phyloP scores from a whole-genome alignment of 2,888 invertebrate genomes.

The Megamerina dolium region DNA sequence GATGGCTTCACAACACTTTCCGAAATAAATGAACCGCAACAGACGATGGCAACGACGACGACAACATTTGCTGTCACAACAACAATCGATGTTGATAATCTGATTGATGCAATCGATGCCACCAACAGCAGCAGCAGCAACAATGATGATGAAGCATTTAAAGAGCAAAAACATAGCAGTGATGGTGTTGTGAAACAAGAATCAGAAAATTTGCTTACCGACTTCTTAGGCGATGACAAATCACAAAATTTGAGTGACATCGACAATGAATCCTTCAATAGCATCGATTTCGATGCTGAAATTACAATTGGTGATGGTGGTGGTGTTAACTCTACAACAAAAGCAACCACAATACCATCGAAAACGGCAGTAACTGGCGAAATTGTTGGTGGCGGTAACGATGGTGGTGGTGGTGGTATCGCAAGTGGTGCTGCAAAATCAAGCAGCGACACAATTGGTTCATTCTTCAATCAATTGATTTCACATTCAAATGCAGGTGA shows the following conservation, averaged over 20 bases:
- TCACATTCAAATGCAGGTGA: conserved; percentile 47
- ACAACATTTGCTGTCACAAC: conserved; percentile 26
- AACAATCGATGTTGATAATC: conserved; percentile 24
- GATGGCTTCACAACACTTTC: conserved; percentile 45
- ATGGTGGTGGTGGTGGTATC: conserved; percentile 17
- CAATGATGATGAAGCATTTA: conserved; percentile 16
- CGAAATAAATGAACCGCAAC: conserved; percentile 46
- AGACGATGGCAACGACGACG: conserved; percentile 27
- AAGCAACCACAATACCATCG: conserved; percentile 16
- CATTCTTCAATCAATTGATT: conserved; percentile 47
- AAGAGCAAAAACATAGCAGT: conserved; percentile 7
- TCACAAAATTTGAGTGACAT: conserved; percentile 49
- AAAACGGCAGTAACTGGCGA: conserved; percentile 19
- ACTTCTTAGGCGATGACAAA: conserved; percentile 36
- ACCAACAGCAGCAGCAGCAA: conserved; percentile 23
- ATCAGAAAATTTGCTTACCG: conserved; percentile 36
- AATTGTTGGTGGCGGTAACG: not conserved
- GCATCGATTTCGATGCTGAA: conserved; percentile 50
- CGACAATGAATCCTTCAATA: conserved; percentile 50
- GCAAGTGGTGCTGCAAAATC: conserved; percentile 4
- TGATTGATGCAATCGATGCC: conserved; percentile 25
- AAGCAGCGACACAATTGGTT: conserved; percentile 36
- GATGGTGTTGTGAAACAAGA: conserved; percentile 11
- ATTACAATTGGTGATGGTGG: conserved; percentile 39
- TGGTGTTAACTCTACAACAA: not conserved